Percentiles rank a stretch among this genome's conserved stretches.
These are phyloP conservation scores for Yasuhikotakia modesta DNA, from an alignment of 2,797 vertebrate species.

Conservation along the genomic window DNA sequence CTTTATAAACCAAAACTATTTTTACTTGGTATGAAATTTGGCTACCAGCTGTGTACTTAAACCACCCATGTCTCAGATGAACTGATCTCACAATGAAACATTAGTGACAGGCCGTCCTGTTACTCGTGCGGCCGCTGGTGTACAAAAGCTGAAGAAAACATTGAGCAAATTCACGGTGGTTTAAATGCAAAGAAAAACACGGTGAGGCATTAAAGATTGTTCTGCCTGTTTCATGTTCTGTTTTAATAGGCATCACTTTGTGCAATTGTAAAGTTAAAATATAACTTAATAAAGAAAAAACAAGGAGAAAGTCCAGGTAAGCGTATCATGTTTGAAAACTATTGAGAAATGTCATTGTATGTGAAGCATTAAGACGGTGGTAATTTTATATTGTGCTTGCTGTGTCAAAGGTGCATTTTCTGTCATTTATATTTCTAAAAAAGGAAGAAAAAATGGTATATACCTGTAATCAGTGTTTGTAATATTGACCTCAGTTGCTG, in stretches of 20 bases:
- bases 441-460: conserved; percentile 59
- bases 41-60: conserved; percentile 6
- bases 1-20: too few relatives aligned
- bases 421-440: conserved; percentile 66
- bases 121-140: neutral
- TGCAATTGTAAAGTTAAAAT: conserved; percentile 31
- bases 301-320: conserved; percentile 13
- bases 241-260: conserved; percentile 2
- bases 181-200: neutral
- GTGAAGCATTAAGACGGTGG: conserved; percentile 21
- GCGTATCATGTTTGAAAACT: neutral
- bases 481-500: conserved; percentile 88
- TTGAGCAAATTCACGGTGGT: neutral
- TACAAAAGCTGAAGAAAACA: neutral
- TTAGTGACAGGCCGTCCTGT: neutral
- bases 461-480: conserved; percentile 84
- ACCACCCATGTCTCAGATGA: neutral
- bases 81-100: neutral
- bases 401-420: conserved; percentile 63
- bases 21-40: neutral
- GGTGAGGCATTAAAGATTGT: neutral
- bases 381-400: conserved; percentile 57
- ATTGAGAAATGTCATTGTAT: conserved; percentile 42
- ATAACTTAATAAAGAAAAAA: conserved; percentile 40
- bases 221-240: neutral